A percentile compares a stretch with the other conserved stretches of the same genome.
Evolutionary conservation across 2,888 invertebrate species (phyloP).

Genomic region (Dasypolia templi): DNA sequence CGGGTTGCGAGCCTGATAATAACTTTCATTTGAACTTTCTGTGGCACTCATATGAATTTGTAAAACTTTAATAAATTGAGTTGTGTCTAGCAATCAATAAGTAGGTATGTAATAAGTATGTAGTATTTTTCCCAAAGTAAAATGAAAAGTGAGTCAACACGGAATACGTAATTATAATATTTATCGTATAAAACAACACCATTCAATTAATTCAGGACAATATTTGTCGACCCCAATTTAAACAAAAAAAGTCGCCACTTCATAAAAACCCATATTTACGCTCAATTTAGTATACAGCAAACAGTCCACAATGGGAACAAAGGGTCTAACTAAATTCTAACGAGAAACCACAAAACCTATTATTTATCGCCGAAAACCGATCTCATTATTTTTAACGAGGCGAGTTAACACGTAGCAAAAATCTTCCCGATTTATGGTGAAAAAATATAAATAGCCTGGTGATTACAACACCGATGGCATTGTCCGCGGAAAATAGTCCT

Average conservation of each 20-base stretch:
- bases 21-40: not conserved
- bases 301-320: conserved; percentile 61
- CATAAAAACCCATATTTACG: conserved; percentile 58
- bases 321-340: conserved; percentile 65
- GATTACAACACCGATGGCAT: conserved; percentile 73
- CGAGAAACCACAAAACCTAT: conserved; percentile 74
- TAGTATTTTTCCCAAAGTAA: no score
- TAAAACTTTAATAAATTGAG: no score
- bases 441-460: conserved; percentile 79
- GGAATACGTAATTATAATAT: not conserved
- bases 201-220: conserved; percentile 10
- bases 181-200: conserved; percentile 3
- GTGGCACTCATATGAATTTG: not conserved
- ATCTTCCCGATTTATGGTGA: conserved; percentile 83
- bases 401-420: conserved; percentile 80
- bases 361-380: conserved; percentile 80
- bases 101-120: no score
- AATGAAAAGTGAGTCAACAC: not conserved
- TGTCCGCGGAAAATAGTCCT: conserved; percentile 65
- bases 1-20: not conserved
- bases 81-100: no score
- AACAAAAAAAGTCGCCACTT: conserved; percentile 35
- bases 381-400: conserved; percentile 89
- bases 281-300: conserved; percentile 60
- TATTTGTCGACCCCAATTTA: conserved; percentile 41